phyloP scores from a whole-genome alignment of 2,797 vertebrate genomes.

The Benthosema pterotum region DNA sequence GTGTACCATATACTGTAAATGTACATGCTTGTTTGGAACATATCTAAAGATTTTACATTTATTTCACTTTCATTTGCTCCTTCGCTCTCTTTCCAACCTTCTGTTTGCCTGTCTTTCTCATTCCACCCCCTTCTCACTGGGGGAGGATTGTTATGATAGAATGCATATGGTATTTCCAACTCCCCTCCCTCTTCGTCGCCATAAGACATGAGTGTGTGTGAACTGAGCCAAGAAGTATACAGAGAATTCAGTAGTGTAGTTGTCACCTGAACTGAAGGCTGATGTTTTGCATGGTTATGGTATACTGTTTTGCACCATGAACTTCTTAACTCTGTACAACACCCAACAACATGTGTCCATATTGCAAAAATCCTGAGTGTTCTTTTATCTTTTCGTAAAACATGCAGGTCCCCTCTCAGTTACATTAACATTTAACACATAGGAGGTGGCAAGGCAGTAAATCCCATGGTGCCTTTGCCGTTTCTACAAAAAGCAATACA shows the following conservation, averaged over 20 bases:
- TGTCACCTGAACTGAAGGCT: constrained; percentile 68
- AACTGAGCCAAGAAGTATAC: constrained; percentile 35
- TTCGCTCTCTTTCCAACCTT: not conserved
- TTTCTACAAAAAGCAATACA: no score
- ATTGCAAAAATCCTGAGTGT: no score
- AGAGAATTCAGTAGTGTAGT: constrained; percentile 36
- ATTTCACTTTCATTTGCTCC: not conserved
- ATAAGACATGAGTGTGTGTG: constrained; percentile 26
- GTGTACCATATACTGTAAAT: not conserved
- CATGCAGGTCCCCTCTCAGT: no score
- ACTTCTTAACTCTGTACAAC: not conserved
- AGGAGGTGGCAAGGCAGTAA: no score
- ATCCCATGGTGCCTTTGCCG: no score
- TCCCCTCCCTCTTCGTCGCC: not conserved
- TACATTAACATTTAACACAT: no score
- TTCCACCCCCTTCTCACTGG: not conserved
- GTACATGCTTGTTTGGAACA: no score
- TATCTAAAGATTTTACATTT: no score
- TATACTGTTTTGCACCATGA: constrained; percentile 12
- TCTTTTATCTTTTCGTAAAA: no score
- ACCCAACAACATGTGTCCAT: constrained; percentile 6
- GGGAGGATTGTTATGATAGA: constrained; percentile 58
- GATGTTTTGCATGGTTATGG: constrained; percentile 34
- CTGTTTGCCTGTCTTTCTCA: constrained; percentile 5
- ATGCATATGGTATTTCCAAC: constrained; percentile 58